phyloP scores from a whole-genome alignment of 2,888 invertebrate genomes.

The Agrilus cyanescens region DNA sequence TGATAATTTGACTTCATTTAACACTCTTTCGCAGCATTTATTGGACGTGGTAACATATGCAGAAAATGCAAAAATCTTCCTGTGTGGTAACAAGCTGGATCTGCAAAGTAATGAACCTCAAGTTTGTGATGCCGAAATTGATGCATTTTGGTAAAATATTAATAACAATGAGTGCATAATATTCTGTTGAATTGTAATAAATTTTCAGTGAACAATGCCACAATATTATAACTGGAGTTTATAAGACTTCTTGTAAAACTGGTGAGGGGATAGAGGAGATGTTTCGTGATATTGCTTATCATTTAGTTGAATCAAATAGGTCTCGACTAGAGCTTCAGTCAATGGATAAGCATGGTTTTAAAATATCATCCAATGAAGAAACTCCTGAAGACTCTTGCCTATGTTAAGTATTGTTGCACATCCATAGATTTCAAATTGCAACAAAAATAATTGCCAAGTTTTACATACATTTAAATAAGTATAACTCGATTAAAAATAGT shows the following conservation, averaged over 20 bases:
- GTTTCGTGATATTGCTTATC: conserved; percentile 79
- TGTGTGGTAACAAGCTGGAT: conserved; percentile 88
- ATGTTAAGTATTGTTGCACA: conserved; percentile 28
- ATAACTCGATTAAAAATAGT: too few species aligned
- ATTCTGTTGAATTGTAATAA: conserved; percentile 1
- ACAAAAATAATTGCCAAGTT: too few species aligned
- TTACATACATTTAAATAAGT: too few species aligned
- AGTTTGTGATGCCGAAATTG: conserved; percentile 78
- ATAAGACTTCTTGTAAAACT: conserved; percentile 82
- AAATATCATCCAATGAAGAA: conserved; percentile 54
- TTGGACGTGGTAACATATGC: conserved; percentile 89
- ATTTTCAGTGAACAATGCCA: conserved; percentile 76
- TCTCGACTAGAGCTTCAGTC: conserved; percentile 73
- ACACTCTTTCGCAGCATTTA: conserved; percentile 81
- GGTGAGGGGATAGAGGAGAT: conserved; percentile 81
- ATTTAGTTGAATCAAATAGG: conserved; percentile 66
- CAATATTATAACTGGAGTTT: conserved; percentile 76
- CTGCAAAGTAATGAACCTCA: conserved; percentile 60
- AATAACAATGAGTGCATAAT: background rate
- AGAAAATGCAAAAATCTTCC: conserved; percentile 89
- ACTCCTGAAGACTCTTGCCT: conserved; percentile 36
- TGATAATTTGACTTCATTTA: conserved; percentile 86
- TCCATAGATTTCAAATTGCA: too few species aligned
- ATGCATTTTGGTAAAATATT: conserved; percentile 62
- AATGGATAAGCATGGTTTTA: conserved; percentile 65